Conservation (phyloP, 37 sponge, comb jelly and placozoan species). For the Oscarella lobularis region DNA sequence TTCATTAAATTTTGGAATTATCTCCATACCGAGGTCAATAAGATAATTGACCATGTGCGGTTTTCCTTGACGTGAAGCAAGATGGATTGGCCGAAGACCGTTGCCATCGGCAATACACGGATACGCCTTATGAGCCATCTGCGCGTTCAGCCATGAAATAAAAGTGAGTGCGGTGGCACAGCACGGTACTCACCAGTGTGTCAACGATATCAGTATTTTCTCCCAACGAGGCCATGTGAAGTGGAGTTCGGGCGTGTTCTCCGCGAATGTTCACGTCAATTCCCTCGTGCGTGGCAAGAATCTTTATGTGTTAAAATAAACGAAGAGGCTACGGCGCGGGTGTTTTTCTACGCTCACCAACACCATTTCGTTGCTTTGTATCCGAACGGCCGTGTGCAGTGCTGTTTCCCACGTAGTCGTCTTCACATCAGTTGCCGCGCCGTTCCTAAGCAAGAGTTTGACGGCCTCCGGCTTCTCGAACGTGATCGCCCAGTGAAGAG, state of each 20-base stretch:
- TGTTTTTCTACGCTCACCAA: too few species aligned
- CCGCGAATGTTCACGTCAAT: background rate
- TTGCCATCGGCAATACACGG: background rate
- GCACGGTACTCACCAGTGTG: background rate
- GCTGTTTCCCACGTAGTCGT: background rate
- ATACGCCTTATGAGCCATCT: background rate
- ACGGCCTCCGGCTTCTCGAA: slow-evolving; percentile 31
- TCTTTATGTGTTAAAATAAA: too few species aligned
- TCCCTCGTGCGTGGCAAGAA: too few species aligned
- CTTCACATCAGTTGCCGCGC: slow-evolving; percentile 10
- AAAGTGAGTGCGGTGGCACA: background rate
- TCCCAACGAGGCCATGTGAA: background rate
- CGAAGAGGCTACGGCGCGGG: too few species aligned
- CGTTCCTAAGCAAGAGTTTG: slow-evolving; percentile 45
- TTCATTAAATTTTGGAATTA: too few species aligned
- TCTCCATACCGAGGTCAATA: background rate
- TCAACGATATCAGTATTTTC: background rate
- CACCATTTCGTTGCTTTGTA: background rate
- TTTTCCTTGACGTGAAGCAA: background rate
- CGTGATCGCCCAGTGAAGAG: slow-evolving; percentile 43
- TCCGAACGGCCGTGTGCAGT: background rate
- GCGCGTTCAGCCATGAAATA: too few species aligned
- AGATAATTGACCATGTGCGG: background rate
- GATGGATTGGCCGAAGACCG: background rate
- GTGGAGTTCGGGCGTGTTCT: background rate